Percentiles rank a stretch among this genome's conserved stretches.
Evolutionary conservation across 1,140 invertebrate species (phyloP).

Genomic region (Drosophila bifasciata): DNA sequence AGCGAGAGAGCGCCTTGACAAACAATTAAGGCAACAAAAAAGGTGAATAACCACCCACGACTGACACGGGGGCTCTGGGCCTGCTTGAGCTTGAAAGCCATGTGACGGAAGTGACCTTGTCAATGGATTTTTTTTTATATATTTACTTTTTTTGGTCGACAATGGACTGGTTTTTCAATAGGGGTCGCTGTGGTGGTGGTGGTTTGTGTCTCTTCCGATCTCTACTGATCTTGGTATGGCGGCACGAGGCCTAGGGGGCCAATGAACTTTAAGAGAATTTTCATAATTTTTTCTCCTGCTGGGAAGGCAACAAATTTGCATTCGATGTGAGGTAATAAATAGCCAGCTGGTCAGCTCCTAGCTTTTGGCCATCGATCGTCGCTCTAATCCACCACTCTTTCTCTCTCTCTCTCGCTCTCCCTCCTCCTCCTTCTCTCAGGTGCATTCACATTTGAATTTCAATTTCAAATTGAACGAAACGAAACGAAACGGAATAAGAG

Average conservation of each 20-base stretch:
- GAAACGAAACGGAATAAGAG: conserved; percentile 23
- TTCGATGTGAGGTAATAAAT: conserved; percentile 77
- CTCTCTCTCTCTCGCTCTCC: too few relatives aligned
- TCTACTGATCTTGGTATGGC: conserved; percentile 1
- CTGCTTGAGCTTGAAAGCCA: conserved; percentile 16
- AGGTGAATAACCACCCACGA: conserved; percentile 79
- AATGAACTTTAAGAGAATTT: conserved; percentile 59
- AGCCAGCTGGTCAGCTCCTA: conserved; percentile 65
- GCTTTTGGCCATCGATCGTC: conserved; percentile 63
- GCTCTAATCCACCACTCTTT: too few relatives aligned
- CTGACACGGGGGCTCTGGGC: conserved; percentile 1
- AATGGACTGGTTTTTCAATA: conserved; percentile 40
- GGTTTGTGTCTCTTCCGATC: conserved; percentile 30
- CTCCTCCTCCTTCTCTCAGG: conserved; percentile 18
- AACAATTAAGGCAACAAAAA: conserved; percentile 62
- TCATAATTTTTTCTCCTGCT: conserved; percentile 54
- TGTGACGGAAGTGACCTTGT: conserved; percentile 79
- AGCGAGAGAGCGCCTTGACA: conserved; percentile 62
- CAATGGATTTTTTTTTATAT: conserved; percentile 47
- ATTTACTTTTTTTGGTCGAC: too few relatives aligned
- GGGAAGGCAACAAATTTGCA: conserved; percentile 56
- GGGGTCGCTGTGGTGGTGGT: too few relatives aligned
- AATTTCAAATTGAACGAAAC: conserved; percentile 78
- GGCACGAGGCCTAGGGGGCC: conserved; percentile 52
- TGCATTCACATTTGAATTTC: conserved; percentile 61